Conservation (phyloP, 2,113 vertebrate species). For the Myxocyprinus asiaticus region DNA sequence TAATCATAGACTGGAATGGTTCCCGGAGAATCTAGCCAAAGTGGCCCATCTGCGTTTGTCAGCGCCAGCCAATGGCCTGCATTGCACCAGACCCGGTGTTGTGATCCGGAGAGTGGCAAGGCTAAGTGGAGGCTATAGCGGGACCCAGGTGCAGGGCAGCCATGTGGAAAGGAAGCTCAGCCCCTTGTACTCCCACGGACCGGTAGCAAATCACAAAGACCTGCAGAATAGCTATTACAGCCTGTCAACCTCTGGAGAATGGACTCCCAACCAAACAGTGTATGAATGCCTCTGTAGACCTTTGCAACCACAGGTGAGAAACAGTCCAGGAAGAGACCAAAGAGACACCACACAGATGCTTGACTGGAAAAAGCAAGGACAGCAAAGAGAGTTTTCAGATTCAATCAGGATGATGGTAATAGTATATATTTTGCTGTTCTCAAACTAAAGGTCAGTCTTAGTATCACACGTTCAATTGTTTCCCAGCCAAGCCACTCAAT, state of each 20-base stretch:
- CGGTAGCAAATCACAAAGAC: not conserved
- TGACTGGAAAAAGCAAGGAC: not conserved
- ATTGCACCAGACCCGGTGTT: constrained; percentile 9
- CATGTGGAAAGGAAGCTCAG: constrained; percentile 3
- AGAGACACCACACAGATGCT: not conserved
- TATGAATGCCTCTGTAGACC: constrained; percentile 10
- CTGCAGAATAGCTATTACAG: not conserved
- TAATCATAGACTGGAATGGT: constrained; percentile 19
- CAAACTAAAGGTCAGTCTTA: not conserved
- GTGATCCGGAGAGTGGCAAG: constrained; percentile 26
- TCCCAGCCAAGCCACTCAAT: not conserved
- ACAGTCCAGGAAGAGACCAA: not conserved
- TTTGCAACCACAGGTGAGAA: not conserved
- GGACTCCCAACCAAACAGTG: not conserved
- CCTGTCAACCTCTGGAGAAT: not conserved
- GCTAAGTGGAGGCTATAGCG: constrained; percentile 1
- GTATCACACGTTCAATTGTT: not conserved
- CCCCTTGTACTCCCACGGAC: not conserved
- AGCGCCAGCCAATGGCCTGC: constrained; percentile 2
- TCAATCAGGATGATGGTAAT: constrained; percentile 33
- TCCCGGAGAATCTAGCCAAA: not conserved
- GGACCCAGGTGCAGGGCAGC: not conserved
- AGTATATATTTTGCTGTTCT: not conserved
- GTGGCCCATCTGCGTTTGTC: not conserved
- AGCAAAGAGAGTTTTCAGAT: not conserved